Base-by-base conservation (phyloP, 2,888 invertebrate species). In the Parascotia fuliginaria region DNA sequence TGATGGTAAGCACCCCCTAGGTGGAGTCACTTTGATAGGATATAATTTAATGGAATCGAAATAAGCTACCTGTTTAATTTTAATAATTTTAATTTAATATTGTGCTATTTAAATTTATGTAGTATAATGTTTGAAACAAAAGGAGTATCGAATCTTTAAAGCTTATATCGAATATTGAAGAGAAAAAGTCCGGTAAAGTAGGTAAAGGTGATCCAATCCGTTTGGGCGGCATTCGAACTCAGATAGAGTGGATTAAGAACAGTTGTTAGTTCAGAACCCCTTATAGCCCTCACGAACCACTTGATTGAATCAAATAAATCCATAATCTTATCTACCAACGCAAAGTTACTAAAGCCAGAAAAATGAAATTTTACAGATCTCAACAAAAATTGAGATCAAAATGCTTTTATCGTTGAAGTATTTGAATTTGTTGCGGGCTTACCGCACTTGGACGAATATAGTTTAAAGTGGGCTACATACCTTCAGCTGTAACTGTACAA, bases 341-440 rank as follows among this genome's bases (percentile, higher is more conserved):
- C 48, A 59, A 65, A 48, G 59, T 61, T 56, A 62, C 60, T 54
- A 57, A 60, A 42, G 48, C 39, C 50, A 62, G 57, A 68, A 78
- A 80, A 75, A 83, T 79, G 76, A 71, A 78, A 80, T 81, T 82
- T 81, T 72, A 76, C 73, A 74, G 75, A 74, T 77, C 68, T 75
- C 72, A 64, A 73, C 74, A 77, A 75, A 79, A 80, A 79, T 65
- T 68, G 71, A 77, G 80, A 84, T 81, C 75, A 77, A 68, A 83
- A 81, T 84, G 77, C 79, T 84, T 83, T 84, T 80, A 80, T 78
- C 76, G 76, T 70, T 79, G 56, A 61, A 79, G 77, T 83, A 87
- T 88, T 87, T 85, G 86, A 87, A 83, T 85, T 83, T 82, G 73
- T 74, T 73, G 64, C 74, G 62, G 72, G 76, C 75, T 80, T 67